Evolutionary conservation across 1,140 invertebrate genomes (phyloP).

Genomic region (Subanguina moxae): DNA sequence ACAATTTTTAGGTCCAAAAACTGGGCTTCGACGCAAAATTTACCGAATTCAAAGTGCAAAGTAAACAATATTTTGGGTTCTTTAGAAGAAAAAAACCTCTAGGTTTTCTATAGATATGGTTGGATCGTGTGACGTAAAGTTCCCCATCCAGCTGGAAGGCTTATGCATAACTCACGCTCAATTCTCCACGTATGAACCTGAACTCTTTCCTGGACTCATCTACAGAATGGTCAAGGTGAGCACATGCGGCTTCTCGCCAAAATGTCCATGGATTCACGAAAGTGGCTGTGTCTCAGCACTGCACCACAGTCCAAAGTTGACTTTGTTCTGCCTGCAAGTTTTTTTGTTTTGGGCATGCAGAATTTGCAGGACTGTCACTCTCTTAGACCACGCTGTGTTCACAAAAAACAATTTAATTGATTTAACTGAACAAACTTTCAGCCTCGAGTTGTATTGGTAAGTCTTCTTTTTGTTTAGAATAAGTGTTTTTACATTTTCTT

Average conservation of each 20-base stretch:
- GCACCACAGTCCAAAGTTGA: too few species aligned
- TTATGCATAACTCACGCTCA: conserved; percentile 91
- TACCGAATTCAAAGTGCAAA: conserved; percentile 89
- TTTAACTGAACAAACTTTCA: too few species aligned
- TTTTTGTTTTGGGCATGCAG: too few species aligned
- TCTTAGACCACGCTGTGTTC: too few species aligned
- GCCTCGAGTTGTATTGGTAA: conserved; percentile 83
- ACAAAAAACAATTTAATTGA: too few species aligned
- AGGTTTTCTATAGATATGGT: conserved; percentile 79
- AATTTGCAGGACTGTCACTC: too few species aligned
- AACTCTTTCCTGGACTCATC: conserved; percentile 92
- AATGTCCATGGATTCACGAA: too few species aligned
- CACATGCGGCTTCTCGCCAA: background rate
- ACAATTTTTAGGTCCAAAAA: conserved; percentile 74
- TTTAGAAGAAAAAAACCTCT: background rate
- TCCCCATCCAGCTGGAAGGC: conserved; percentile 94
- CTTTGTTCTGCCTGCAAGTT: too few species aligned
- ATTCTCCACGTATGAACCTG: conserved; percentile 76
- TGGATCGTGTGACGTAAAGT: conserved; percentile 97
- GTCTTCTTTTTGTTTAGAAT: too few species aligned
- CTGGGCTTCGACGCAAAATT: conserved; percentile 96
- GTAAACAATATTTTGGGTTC: conserved; percentile 2
- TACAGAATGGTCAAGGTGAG: conserved; percentile 89
- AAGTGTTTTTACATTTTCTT: too few species aligned
- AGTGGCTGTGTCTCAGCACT: too few species aligned